These are phyloP conservation scores for Pyrrhia umbra DNA, from an alignment of 2,888 invertebrate species.

Conservation along the genomic window DNA sequence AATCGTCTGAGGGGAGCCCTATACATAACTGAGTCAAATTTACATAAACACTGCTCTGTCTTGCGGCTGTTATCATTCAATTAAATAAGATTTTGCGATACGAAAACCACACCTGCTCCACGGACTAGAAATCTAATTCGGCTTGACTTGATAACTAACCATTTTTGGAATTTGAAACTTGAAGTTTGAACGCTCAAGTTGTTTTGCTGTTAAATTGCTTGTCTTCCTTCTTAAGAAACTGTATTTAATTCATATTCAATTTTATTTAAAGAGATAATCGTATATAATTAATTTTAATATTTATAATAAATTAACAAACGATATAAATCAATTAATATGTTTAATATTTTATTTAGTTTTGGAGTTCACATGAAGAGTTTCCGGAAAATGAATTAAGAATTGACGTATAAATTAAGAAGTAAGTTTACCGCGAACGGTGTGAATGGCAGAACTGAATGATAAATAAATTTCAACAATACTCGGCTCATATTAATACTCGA, in stretches of 20 bases:
- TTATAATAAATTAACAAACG: neutral
- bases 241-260: neutral
- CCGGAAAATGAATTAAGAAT: constrained; percentile 1
- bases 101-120: constrained; percentile 77
- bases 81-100: constrained; percentile 87
- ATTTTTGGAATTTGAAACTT: constrained; percentile 53
- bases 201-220: constrained; percentile 43
- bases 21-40: constrained; percentile 83
- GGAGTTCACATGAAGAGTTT: neutral
- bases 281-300: no score
- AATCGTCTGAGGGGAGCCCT: constrained; percentile 81
- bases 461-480: constrained; percentile 15
- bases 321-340: neutral
- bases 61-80: constrained; percentile 89
- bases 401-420: constrained; percentile 22
- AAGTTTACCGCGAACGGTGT: neutral
- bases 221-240: constrained; percentile 4
- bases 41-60: constrained; percentile 86
- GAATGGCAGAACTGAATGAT: constrained; percentile 13
- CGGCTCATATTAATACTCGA: neutral
- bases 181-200: constrained; percentile 33
- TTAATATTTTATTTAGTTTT: neutral
- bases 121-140: constrained; percentile 62
- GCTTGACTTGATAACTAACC: constrained; percentile 53
- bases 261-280: no score